These are phyloP conservation scores for Drosophila paramelanica DNA, from an alignment of 2,888 invertebrate genomes.

Conservation along the genomic window DNA sequence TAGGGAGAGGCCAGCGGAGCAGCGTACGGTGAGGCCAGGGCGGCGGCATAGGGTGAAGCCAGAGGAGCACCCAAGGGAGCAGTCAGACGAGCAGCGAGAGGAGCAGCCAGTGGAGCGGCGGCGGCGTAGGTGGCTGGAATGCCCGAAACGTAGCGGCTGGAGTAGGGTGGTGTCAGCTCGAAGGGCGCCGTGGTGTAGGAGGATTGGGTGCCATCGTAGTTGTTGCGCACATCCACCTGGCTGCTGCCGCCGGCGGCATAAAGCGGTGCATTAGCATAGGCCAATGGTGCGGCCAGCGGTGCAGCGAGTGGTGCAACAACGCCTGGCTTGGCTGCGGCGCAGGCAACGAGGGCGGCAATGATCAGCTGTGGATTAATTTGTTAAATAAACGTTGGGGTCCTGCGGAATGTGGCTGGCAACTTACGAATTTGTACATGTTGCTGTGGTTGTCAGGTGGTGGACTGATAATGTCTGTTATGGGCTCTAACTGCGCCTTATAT, in stretches of 20 bases:
- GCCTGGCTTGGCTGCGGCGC: slow-evolving; percentile 71
- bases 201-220: slow-evolving; percentile 80
- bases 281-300: slow-evolving; percentile 71
- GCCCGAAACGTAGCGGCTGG: slow-evolving; percentile 81
- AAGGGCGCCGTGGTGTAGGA: slow-evolving; percentile 83
- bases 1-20: slow-evolving; percentile 37
- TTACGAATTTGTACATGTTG: slow-evolving; percentile 82
- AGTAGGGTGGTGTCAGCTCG: slow-evolving; percentile 74
- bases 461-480: slow-evolving; percentile 57
- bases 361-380: slow-evolving; percentile 54
- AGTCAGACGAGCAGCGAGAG: slow-evolving; percentile 54
- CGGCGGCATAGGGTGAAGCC: slow-evolving; percentile 45
- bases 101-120: slow-evolving; percentile 46
- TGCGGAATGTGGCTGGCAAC: slow-evolving; percentile 29
- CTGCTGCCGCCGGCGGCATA: slow-evolving; percentile 81
- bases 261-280: slow-evolving; percentile 86
- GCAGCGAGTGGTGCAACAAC: slow-evolving; percentile 61
- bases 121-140: slow-evolving; percentile 66
- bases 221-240: slow-evolving; percentile 82
- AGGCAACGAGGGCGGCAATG: slow-evolving; percentile 70
- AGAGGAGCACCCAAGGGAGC: slow-evolving; percentile 48
- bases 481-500: slow-evolving; percentile 65
- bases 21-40: slow-evolving; percentile 43
- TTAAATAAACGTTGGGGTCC: too few species aligned
- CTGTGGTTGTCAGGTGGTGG: slow-evolving; percentile 48